Evolutionary conservation across 1,140 invertebrate genomes (phyloP), one percentile per base, ranked within the genome.

Genomic region (Sminthurides bifidus): DNA sequence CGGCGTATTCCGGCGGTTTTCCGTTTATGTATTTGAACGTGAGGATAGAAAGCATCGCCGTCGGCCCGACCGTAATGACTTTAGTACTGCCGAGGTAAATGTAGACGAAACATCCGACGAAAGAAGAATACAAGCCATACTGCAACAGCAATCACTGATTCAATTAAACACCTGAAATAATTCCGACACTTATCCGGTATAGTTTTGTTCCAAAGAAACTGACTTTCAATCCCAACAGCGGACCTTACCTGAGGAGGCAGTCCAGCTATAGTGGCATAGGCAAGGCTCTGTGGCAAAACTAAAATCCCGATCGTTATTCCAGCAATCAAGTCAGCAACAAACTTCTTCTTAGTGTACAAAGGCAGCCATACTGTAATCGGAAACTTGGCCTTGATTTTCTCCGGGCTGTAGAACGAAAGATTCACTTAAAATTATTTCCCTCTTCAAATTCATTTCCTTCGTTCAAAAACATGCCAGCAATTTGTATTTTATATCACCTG

Each of bases 211-310:
- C 30, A 37, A 31, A 50, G 10, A 26, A 30, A 14, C 6, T 50
- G 24, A 10, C 17, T 6, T 19, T 52, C 17, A 41, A 21, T 23
- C 38, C 41, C 21, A 40, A 12, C 45, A 41, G n/a, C n/a, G n/a
- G n/a, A n/a, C 50, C 62, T 67, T 70, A 83, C 80, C 75, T 88
- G 82, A 35, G 81, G 76, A 29, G 81, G 83, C 57, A 89, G 71
- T 33, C 82, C 82, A 12, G 87, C 87, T 37, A 91, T 80, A 58
- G 80, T 81, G 10, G 86, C 83, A 69, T 89, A 90, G 23, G 87
- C 87, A 58, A 91, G 81, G 1, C 81, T 85, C 68, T 93, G 89
- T 0, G 88, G 88, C 72, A 92, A 83, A 26, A 91, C 86, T 2
- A 87, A 91, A 5, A 92, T 74, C 0, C 85, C 88, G 1, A 92